Conservation (phyloP, 1,140 invertebrate genomes). For the Manduca sexta region DNA sequence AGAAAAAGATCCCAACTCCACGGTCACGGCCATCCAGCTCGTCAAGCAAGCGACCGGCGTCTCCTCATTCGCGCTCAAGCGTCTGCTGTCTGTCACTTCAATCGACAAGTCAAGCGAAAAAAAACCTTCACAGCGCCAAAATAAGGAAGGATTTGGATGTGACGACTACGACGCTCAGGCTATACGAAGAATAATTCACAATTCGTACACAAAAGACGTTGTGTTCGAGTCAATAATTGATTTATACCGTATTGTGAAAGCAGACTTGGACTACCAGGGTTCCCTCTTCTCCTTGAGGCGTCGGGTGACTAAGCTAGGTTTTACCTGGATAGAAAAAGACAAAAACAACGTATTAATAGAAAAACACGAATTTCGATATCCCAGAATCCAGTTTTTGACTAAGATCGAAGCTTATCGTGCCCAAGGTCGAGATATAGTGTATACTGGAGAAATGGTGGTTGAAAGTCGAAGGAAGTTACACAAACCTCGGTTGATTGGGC, state of each 20-base stretch:
- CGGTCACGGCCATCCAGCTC: constrained; percentile 8
- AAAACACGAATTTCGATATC: constrained; percentile 13
- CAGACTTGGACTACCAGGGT: constrained; percentile 11
- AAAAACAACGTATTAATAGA: constrained; percentile 14
- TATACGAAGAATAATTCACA: constrained; percentile 10
- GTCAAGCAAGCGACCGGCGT: constrained; percentile 13
- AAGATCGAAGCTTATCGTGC: constrained; percentile 10
- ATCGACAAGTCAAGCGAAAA: constrained; percentile 1
- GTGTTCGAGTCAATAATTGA: constrained; percentile 12
- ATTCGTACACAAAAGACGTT: constrained; percentile 11
- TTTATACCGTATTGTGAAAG: constrained; percentile 11
- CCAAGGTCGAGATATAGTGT: constrained; percentile 13
- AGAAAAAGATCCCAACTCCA: constrained; percentile 13
- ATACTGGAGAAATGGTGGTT: constrained; percentile 8
- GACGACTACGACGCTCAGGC: constrained; percentile 7
- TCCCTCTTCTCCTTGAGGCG: constrained; percentile 6
- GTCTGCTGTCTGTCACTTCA: constrained; percentile 3
- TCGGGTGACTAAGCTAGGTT: constrained; percentile 9
- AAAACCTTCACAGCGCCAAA: background rate
- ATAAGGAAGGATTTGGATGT: constrained; percentile 1
- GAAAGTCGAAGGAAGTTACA: constrained; percentile 6
- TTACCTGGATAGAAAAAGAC: constrained; percentile 14
- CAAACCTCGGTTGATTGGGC: constrained; percentile 5
- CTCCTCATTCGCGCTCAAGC: constrained; percentile 4
- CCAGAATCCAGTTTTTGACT: constrained; percentile 11